Evolutionary conservation across 2,797 vertebrate genomes (phyloP), one percentile per base, ranked within the genome.

Genomic region (Vespertilio murinus): DNA sequence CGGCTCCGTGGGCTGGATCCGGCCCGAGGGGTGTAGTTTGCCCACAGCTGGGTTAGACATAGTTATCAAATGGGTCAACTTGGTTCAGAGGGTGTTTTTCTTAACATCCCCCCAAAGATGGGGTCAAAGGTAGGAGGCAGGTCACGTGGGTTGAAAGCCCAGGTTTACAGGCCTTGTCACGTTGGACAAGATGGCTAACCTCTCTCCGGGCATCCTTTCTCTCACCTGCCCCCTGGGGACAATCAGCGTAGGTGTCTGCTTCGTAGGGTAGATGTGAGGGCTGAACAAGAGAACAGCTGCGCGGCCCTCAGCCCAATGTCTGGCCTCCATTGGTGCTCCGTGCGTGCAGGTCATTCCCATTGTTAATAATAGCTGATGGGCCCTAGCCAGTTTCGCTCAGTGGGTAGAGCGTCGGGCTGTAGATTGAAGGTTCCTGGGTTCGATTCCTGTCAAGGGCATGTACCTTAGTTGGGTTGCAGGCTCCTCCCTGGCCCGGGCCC

Each of bases 31-130:
- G n/a, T n/a, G n/a, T n/a, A n/a, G n/a, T n/a, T n/a, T n/a, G n/a
- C n/a, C n/a, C n/a, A n/a, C n/a, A n/a, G n/a, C n/a, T n/a, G n/a
- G n/a, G n/a, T n/a, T n/a, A n/a, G 70, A 40, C 33, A 45, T 2
- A 64, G 35, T 56, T 78, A 38, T 2, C 49, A 35, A 11, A 70
- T 69, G 73, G 42, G 38, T 61, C 40, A 45, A 2, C 20, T 33
- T 84, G 65, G 69, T n/a, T 80, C 11, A 9, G 25, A 89, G 18
- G 17, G 54, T 67, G 40, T 78, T 91, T 93, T 69, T 42, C 73
- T 88, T 79, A 73, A 88, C 40, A 78, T 42, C 30, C 35, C 56
- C 28, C 10, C 16, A 83, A 47, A 80, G 33, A 11, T 65, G 54
- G 47, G 20, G 20, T 47, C 64, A 8, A 22, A 11, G 47, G 23